Percentiles rank a stretch among this genome's conserved stretches.
phyloP scores from a whole-genome alignment of 1,140 invertebrate species.

The Thaumatotibia leucotreta region DNA sequence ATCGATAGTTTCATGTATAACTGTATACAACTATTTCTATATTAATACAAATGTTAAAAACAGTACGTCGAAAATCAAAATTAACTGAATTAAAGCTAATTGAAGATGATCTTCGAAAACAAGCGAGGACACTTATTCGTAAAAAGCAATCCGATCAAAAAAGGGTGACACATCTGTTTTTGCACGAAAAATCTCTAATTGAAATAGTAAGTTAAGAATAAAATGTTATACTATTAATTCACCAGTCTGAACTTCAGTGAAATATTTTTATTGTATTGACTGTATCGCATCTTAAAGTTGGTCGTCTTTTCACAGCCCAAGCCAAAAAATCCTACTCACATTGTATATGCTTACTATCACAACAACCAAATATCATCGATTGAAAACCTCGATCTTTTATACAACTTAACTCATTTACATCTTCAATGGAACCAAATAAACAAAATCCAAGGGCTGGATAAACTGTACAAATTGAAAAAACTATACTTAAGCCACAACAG shows the following conservation, averaged over 20 bases:
- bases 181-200: constrained; percentile 60
- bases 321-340: constrained; percentile 67
- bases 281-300: background rate
- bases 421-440: constrained; percentile 82
- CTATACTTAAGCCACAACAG: constrained; percentile 82
- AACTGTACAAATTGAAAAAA: constrained; percentile 78
- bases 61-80: constrained; percentile 16
- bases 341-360: constrained; percentile 81
- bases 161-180: constrained; percentile 61
- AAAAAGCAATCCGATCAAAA: constrained; percentile 39
- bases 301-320: constrained; percentile 68
- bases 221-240: background rate
- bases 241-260: too few species aligned
- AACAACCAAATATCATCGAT: constrained; percentile 80
- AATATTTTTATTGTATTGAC: background rate
- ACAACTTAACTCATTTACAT: constrained; percentile 81
- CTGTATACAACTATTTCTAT: background rate
- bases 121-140: constrained; percentile 53
- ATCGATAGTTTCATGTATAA: constrained; percentile 28
- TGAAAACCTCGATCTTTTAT: constrained; percentile 77
- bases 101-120: constrained; percentile 41
- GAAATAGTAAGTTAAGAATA: constrained; percentile 47
- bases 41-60: background rate
- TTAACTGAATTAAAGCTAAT: constrained; percentile 30
- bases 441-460: constrained; percentile 80